Evolutionary conservation across 1,140 invertebrate species (phyloP), one percentile per base, ranked within the genome.

Genomic region (Kradibia gibbosae): DNA sequence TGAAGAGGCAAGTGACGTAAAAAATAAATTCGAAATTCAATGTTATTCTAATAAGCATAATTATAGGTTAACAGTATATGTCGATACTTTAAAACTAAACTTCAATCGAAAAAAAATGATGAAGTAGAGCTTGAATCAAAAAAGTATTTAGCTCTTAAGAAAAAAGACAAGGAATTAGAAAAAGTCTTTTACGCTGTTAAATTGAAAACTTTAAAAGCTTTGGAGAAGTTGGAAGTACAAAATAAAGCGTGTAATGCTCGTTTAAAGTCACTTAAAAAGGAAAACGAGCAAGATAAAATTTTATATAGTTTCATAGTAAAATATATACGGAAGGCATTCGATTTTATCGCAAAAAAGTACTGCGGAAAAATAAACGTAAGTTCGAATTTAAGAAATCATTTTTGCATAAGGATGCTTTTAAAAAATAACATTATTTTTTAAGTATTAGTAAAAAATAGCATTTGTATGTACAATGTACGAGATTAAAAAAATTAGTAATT

Each of bases 121-220:
- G 3, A 81, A 55, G 13, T 11, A 3, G 28, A 7, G 13, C 0
- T 48, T 4, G 4, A 57, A 31, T 4, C 17, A n/a, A 3, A 48
- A 36, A 31, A 17, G 20, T 36, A 53, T 36, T 11, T 76, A 73
- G 53, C 4, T 36, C 74, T 62, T 20, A 36, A 36, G 7, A 11
- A 72, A 62, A 57, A 82, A 31, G 74, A 78, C 28, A 39, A 78
- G 4, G 10, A 50, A 31, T 74, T 82, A 10, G 62, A 78, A n/a
- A 65, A 53, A 60, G 11, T 13, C 1, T 78, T 73, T 48, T 22
- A 78, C 22, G 65, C 36, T 11, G 11, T 82, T 39, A 60, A 42
- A 7, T 17, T 5, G 13, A 3, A 78, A 13, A 48, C n/a, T 13
- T 22, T 34, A 3, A 34, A 0, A 15, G 34, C 73, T 15, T 20